phyloP scores from a whole-genome alignment of 2,113 vertebrate species.

The Apodemus sylvaticus region DNA sequence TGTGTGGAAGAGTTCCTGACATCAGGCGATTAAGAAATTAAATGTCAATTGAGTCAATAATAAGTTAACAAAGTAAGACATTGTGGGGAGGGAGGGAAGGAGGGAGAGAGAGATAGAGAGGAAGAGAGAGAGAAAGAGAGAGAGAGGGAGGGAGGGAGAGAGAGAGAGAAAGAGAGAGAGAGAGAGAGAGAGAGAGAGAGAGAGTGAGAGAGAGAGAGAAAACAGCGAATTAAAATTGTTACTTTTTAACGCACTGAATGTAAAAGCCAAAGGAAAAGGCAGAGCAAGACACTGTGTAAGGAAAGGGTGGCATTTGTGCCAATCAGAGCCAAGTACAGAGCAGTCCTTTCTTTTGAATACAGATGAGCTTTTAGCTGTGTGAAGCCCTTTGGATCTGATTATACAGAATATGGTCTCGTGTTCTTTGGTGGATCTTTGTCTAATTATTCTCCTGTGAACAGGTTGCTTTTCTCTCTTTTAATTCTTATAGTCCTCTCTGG shows the following conservation, averaged over 20 bases:
- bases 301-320: background rate
- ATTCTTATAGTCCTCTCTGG: background rate
- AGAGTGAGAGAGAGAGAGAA: background rate
- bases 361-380: background rate
- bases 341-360: background rate
- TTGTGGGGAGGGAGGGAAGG: background rate
- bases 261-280: background rate
- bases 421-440: background rate
- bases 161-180: background rate
- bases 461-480: background rate
- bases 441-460: slow-evolving; percentile 5
- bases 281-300: background rate
- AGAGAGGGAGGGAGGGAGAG: background rate
- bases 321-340: too few relatives aligned
- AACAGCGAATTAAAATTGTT: background rate
- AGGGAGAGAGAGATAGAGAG: too few relatives aligned
- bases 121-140: background rate
- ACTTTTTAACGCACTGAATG: background rate
- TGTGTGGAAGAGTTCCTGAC: background rate
- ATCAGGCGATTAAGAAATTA: background rate
- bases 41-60: background rate
- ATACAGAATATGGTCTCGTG: background rate
- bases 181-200: background rate
- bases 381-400: background rate
- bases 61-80: background rate